Evolutionary conservation across 1,140 invertebrate species (phyloP).

Genomic region (Heliothis virescens): DNA sequence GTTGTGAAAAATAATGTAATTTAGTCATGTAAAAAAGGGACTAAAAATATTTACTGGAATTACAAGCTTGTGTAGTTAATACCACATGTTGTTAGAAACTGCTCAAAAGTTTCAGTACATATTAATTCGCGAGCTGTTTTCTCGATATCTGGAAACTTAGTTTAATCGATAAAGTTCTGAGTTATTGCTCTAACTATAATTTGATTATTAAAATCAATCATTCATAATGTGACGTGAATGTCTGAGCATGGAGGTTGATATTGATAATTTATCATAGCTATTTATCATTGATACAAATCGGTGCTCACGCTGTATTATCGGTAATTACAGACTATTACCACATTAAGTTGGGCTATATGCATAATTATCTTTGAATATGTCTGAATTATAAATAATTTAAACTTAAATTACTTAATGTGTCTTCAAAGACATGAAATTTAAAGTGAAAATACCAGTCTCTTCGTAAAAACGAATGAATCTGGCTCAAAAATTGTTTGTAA

Average conservation of each 20-base stretch:
- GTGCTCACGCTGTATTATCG: not conserved
- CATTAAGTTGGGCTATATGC: not conserved
- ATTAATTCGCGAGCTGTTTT: not conserved
- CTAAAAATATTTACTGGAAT: too few species aligned
- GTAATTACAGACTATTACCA: not conserved
- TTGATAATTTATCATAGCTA: slow-evolving; percentile 12
- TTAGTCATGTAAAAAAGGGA: too few species aligned
- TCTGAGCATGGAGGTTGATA: not conserved
- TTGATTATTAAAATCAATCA: slow-evolving; percentile 17
- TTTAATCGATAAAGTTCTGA: slow-evolving; percentile 1
- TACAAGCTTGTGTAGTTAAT: not conserved
- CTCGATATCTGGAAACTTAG: slow-evolving; percentile 19
- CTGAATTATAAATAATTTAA: too few species aligned
- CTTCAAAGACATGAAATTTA: too few species aligned
- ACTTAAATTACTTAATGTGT: too few species aligned
- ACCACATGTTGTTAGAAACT: not conserved
- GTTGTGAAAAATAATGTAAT: too few species aligned
- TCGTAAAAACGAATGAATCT: too few species aligned
- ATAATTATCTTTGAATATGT: not conserved
- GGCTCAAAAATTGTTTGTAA: too few species aligned
- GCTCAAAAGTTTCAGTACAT: not conserved
- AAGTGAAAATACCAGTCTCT: too few species aligned
- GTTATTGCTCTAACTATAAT: not conserved
- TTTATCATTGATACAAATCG: slow-evolving; percentile 14
- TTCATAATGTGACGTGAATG: not conserved